phyloP scores from a whole-genome alignment of 2,888 invertebrate genomes.

The Horisme vitalbata region DNA sequence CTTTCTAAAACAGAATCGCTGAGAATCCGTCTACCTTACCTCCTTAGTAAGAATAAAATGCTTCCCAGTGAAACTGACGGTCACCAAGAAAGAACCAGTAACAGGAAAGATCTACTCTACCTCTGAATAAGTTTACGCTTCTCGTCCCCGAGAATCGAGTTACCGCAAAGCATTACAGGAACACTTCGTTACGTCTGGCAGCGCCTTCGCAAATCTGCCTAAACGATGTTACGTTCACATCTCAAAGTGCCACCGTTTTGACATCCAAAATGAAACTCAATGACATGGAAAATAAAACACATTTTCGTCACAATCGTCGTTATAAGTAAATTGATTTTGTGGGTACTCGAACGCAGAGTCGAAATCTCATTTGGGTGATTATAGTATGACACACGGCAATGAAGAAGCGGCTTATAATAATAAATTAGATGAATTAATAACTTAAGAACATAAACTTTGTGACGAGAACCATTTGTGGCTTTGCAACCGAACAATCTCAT shows the following conservation, averaged over 20 bases:
- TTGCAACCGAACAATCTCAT: no score
- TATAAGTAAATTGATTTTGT: conserved; percentile 29
- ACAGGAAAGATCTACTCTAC: background rate
- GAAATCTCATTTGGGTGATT: conserved; percentile 22
- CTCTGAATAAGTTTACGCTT: conserved; percentile 1
- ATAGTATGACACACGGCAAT: conserved; percentile 10
- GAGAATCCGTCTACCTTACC: no score
- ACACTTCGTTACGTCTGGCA: conserved; percentile 31
- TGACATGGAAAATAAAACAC: conserved; percentile 15
- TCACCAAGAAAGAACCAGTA: no score
- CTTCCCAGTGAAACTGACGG: no score
- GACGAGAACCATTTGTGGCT: no score
- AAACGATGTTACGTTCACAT: conserved; percentile 32
- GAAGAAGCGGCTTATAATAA: conserved; percentile 11
- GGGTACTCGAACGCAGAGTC: conserved; percentile 9
- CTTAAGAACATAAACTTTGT: no score
- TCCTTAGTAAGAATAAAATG: no score
- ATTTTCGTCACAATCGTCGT: conserved; percentile 16
- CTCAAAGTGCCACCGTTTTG: conserved; percentile 12
- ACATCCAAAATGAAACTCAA: conserved; percentile 18
- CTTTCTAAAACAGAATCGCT: no score
- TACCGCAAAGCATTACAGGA: conserved; percentile 27
- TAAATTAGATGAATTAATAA: background rate
- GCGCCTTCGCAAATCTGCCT: conserved; percentile 41
- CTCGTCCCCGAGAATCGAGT: conserved; percentile 13